These are phyloP conservation scores for Prorops nasuta DNA, from an alignment of 1,140 invertebrate species.

Conservation along the genomic window DNA sequence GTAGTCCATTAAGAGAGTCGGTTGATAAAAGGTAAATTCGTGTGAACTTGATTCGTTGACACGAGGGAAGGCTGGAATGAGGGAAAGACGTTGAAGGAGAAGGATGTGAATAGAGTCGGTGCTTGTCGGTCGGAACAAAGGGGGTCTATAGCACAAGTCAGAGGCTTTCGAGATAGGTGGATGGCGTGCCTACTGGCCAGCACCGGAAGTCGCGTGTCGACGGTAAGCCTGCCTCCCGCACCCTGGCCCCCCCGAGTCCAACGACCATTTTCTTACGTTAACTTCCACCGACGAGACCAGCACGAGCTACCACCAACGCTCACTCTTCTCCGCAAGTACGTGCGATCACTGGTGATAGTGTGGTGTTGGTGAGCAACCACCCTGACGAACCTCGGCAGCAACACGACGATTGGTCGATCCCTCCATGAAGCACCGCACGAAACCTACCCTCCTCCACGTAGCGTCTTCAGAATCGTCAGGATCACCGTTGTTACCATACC, in stretches of 20 bases:
- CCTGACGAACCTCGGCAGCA: conserved; percentile 38
- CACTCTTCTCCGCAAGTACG: too few species aligned
- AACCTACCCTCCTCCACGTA: conserved; percentile 16
- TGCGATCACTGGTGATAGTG: conserved; percentile 25
- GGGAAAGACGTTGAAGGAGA: conserved; percentile 5
- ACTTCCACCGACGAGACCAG: conserved; percentile 8
- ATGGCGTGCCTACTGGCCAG: conserved; percentile 40
- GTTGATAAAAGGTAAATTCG: too few species aligned
- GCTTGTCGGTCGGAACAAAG: conserved; percentile 12
- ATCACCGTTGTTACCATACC: conserved; percentile 30
- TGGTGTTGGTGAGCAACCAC: conserved; percentile 27
- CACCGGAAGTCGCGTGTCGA: conserved; percentile 55
- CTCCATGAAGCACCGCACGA: conserved; percentile 24
- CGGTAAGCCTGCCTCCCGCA: conserved; percentile 33
- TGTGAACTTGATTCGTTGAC: too few species aligned
- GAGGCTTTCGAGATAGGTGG: conserved; percentile 20
- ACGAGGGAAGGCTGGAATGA: not conserved
- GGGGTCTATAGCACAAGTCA: conserved; percentile 16
- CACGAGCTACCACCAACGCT: conserved; percentile 10
- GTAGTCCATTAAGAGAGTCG: too few species aligned
- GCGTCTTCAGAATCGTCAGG: conserved; percentile 41
- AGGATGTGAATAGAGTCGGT: too few species aligned
- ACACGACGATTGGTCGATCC: conserved; percentile 48
- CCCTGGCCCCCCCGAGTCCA: conserved; percentile 9
- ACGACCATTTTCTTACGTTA: conserved; percentile 23